A percentile compares a stretch with the other conserved stretches of the same genome.
phyloP scores from a whole-genome alignment of 2,113 vertebrate species.

The Eonycteris spelaea region DNA sequence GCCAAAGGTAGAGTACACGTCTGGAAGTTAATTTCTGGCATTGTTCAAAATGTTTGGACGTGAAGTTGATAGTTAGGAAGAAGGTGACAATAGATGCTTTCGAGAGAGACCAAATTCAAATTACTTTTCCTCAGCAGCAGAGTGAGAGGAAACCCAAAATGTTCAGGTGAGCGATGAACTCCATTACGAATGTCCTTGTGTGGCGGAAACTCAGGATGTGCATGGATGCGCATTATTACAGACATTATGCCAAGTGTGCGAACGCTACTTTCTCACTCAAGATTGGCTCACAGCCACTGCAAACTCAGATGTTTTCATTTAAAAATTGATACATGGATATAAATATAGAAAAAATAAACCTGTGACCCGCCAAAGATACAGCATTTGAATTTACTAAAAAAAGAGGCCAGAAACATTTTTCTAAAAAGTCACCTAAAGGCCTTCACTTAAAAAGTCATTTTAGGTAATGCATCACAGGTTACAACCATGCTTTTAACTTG shows the following conservation, averaged over 20 bases:
- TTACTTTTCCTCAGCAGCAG: background rate
- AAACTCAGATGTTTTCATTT: slow-evolving; percentile 45
- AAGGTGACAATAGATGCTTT: slow-evolving; percentile 64
- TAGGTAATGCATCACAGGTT: background rate
- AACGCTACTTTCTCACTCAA: background rate
- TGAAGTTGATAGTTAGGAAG: slow-evolving; percentile 60
- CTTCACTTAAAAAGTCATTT: background rate
- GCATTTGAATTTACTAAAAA: background rate
- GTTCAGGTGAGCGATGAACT: background rate
- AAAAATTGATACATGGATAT: background rate
- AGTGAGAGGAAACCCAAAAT: background rate
- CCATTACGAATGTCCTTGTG: background rate
- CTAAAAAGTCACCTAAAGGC: background rate
- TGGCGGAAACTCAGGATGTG: background rate
- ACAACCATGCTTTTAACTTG: background rate
- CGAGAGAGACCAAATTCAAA: background rate
- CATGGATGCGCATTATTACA: background rate
- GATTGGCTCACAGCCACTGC: background rate
- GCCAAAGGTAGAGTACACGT: slow-evolving; percentile 62
- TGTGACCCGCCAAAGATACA: background rate
- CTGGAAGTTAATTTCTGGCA: slow-evolving; percentile 73
- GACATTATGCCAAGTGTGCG: background rate
- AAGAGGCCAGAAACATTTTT: background rate
- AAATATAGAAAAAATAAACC: slow-evolving; percentile 7
- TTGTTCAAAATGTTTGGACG: slow-evolving; percentile 64